phyloP scores from a whole-genome alignment of 2,113 vertebrate species.

The Cyprinodon variegatus region DNA sequence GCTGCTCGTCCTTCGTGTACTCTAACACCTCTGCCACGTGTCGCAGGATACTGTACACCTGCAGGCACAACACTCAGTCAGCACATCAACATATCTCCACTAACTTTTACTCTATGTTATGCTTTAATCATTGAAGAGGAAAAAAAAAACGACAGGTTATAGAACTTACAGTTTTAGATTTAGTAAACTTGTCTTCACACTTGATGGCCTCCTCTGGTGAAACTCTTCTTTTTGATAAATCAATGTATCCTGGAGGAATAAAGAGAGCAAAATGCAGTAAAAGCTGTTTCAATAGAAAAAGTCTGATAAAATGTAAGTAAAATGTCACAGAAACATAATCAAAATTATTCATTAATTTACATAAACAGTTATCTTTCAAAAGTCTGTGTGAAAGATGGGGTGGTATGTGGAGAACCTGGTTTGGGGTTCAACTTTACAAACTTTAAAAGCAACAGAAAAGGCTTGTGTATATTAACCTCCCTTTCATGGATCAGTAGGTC shows the following conservation, averaged over 20 bases:
- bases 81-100: background rate
- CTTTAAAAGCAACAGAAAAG: no score
- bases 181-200: constrained; percentile 99
- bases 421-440: no score
- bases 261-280: background rate
- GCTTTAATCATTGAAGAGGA: no score
- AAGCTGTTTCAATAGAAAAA: background rate
- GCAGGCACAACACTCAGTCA: constrained; percentile 10
- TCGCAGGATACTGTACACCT: constrained; percentile 98
- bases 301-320: background rate
- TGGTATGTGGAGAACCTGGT: no score
- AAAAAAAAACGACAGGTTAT: background rate
- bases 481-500: no score
- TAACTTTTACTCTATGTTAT: background rate
- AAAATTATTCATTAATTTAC: background rate
- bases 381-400: no score
- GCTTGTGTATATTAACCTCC: no score
- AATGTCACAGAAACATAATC: background rate
- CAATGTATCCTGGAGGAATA: constrained; percentile 88
- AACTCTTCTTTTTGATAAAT: constrained; percentile 98
- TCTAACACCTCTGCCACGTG: constrained; percentile 97
- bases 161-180: constrained; percentile 95
- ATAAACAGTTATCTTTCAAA: background rate
- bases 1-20: constrained; percentile 96
- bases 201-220: constrained; percentile 98